These are phyloP conservation scores for Drosophila melanosoma DNA, from an alignment of 2,888 invertebrate species.

Conservation along the genomic window DNA sequence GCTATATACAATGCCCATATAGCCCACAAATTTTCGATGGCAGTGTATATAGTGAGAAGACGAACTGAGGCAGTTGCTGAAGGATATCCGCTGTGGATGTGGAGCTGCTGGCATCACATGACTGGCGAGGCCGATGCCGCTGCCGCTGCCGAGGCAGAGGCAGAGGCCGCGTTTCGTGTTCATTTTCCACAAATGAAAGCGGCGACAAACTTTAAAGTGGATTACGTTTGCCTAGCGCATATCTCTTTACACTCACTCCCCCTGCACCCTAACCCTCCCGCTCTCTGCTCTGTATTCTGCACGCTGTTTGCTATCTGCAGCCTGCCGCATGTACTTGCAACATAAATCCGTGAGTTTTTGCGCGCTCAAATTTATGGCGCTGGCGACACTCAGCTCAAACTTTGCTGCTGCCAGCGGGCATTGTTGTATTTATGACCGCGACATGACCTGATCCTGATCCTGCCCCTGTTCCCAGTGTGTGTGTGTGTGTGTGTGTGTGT, in stretches of 20 bases:
- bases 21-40: not conserved
- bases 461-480: slow-evolving; percentile 12
- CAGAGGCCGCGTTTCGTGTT: slow-evolving; percentile 71
- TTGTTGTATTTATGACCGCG: slow-evolving; percentile 83
- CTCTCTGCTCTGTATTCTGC: slow-evolving; percentile 24
- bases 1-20: not conserved
- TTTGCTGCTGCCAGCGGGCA: slow-evolving; percentile 66
- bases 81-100: slow-evolving; percentile 77
- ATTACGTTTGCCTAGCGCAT: slow-evolving; percentile 71
- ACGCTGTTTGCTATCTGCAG: slow-evolving; percentile 62
- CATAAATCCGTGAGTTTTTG: slow-evolving; percentile 82
- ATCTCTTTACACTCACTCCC: slow-evolving; percentile 14
- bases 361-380: slow-evolving; percentile 78
- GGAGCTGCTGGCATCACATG: slow-evolving; percentile 55
- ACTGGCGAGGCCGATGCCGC: slow-evolving; percentile 41
- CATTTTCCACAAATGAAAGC: slow-evolving; percentile 66
- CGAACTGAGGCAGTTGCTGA: slow-evolving; percentile 42
- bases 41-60: slow-evolving; percentile 1
- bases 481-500: slow-evolving; percentile 32
- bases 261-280: not conserved
- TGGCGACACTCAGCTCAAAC: slow-evolving; percentile 75
- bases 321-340: slow-evolving; percentile 66
- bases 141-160: slow-evolving; percentile 2
- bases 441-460: slow-evolving; percentile 79
- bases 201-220: slow-evolving; percentile 81